Conservation (phyloP, 2,888 invertebrate species). For the Esperia sulphurella region DNA sequence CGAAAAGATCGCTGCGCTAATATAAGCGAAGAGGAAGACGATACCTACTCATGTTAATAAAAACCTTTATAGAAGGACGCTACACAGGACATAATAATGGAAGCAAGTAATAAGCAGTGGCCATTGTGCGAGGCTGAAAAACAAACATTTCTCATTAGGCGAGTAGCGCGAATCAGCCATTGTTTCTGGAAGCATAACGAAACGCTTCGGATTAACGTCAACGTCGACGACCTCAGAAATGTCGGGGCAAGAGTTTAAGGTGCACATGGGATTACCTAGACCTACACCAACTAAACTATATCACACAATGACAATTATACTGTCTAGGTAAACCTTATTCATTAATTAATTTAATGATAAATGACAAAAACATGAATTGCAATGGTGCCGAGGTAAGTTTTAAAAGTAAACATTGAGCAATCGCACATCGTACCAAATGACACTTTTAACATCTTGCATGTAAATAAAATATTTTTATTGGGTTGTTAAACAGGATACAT, state of each 20-base stretch:
- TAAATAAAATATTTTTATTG: no score
- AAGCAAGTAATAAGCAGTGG: slow-evolving; percentile 56
- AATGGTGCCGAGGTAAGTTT: no score
- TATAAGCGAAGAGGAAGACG: slow-evolving; percentile 4
- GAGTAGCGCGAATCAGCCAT: slow-evolving; percentile 66
- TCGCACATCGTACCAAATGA: no score
- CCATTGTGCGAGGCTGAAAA: slow-evolving; percentile 67
- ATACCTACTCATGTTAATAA: slow-evolving; percentile 33
- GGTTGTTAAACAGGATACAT: no score
- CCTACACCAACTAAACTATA: background rate
- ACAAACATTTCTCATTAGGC: slow-evolving; percentile 77
- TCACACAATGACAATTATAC: no score
- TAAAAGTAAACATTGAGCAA: no score
- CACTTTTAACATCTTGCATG: no score
- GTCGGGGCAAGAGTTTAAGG: background rate
- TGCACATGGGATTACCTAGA: no score
- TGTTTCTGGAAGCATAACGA: slow-evolving; percentile 73
- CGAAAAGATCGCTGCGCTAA: no score
- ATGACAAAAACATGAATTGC: no score
- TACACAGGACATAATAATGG: slow-evolving; percentile 52
- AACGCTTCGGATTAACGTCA: slow-evolving; percentile 70
- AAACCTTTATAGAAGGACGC: slow-evolving; percentile 42
- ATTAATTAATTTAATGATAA: no score
- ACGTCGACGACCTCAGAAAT: slow-evolving; percentile 33
- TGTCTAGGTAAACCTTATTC: no score